Percentiles rank a stretch among this genome's conserved stretches.
phyloP scores from a whole-genome alignment of 2,113 vertebrate genomes.

The Oxyura jamaicensis region DNA sequence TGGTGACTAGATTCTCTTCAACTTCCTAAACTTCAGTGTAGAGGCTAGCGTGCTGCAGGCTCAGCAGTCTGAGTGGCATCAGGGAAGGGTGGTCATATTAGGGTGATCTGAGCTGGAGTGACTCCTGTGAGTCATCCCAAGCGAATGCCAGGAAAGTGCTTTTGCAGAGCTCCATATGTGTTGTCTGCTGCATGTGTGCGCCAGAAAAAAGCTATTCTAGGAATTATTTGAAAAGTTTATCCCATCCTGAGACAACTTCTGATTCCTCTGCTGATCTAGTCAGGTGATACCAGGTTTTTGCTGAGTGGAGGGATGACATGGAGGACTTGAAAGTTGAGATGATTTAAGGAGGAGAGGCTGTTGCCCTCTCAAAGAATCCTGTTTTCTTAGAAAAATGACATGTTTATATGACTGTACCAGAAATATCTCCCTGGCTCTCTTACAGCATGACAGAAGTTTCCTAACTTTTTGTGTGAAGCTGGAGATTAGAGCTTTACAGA shows the following conservation, averaged over 20 bases:
- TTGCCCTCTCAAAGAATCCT: not conserved
- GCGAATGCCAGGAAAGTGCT: not conserved
- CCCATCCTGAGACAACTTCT: not conserved
- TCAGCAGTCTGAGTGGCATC: not conserved
- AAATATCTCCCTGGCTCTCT: not conserved
- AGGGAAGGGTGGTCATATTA: not conserved
- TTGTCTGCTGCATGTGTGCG: not conserved
- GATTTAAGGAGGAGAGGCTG: not conserved
- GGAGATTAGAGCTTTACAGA: not conserved
- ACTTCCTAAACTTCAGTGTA: not conserved
- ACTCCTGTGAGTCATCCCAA: not conserved
- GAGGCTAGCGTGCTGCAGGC: not conserved
- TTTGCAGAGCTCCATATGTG: not conserved
- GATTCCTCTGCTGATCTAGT: not conserved
- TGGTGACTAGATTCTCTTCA: not conserved
- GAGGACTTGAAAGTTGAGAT: not conserved
- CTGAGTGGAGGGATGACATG: not conserved
- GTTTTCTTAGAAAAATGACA: not conserved
- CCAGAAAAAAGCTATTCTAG: not conserved
- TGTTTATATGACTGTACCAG: not conserved
- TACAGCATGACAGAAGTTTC: not conserved
- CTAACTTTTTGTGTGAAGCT: not conserved
- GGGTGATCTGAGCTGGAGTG: not conserved
- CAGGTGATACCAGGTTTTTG: not conserved
- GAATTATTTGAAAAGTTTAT: not conserved